Conservation (phyloP, 2,113 vertebrate genomes). For the Platichthys stellatus region DNA sequence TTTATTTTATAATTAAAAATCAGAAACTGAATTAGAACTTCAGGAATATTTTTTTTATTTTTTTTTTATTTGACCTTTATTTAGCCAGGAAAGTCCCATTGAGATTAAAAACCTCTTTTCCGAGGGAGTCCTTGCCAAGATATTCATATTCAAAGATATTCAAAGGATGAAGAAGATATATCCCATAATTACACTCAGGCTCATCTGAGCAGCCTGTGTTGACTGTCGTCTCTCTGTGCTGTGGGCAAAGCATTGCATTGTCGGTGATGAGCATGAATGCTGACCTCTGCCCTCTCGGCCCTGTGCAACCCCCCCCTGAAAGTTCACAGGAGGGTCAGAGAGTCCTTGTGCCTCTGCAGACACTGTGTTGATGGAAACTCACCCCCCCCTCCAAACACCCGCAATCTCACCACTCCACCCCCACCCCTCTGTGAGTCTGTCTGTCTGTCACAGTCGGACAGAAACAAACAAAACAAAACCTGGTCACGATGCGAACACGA, state of each 20-base stretch:
- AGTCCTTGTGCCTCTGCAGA: slow-evolving; percentile 83
- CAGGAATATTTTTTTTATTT: too few species aligned
- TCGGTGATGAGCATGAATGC: slow-evolving; percentile 89
- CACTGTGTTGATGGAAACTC: slow-evolving; percentile 77
- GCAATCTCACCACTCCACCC: slow-evolving; percentile 16
- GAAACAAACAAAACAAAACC: slow-evolving; percentile 67
- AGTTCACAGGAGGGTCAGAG: slow-evolving; percentile 93
- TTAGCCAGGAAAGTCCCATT: too few species aligned
- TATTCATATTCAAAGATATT: too few species aligned
- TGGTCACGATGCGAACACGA: slow-evolving; percentile 27
- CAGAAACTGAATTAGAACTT: background rate
- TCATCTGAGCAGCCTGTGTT: slow-evolving; percentile 68
- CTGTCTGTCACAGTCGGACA: slow-evolving; percentile 53
- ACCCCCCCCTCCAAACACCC: slow-evolving; percentile 43
- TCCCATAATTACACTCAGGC: slow-evolving; percentile 51
- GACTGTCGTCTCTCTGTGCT: slow-evolving; percentile 78
- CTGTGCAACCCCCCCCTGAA: slow-evolving; percentile 87
- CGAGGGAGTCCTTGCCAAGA: too few species aligned
- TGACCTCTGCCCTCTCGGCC: slow-evolving; percentile 94
- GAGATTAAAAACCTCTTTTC: too few species aligned
- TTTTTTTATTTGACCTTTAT: too few species aligned
- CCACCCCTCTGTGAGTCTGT: slow-evolving; percentile 40
- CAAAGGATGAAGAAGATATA: background rate
- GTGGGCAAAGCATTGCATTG: slow-evolving; percentile 88
- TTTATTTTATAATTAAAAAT: background rate